Evolutionary conservation across 1,140 invertebrate species (phyloP).

Genomic region (Philopotamus ludificatus): DNA sequence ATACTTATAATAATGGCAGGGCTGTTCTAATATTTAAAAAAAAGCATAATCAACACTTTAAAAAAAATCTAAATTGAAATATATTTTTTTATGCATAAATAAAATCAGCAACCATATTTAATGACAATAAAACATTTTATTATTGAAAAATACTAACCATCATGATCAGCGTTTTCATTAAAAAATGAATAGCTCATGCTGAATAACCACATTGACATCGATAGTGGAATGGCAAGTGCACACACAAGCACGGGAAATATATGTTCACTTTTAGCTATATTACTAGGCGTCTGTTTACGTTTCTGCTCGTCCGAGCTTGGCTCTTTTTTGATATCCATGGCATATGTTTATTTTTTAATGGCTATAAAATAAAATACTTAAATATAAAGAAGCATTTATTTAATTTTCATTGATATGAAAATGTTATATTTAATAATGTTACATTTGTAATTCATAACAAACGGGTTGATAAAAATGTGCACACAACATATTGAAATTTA

Average conservation of each 20-base stretch:
- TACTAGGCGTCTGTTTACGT: background rate
- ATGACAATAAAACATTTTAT: constrained; percentile 8
- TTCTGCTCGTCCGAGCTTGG: background rate
- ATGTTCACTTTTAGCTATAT: constrained; percentile 44
- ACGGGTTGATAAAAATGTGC: too few species aligned
- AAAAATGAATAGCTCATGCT: constrained; percentile 67
- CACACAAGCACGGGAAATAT: constrained; percentile 64
- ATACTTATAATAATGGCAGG: too few species aligned
- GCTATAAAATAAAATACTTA: background rate
- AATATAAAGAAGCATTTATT: background rate
- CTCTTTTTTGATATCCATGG: background rate
- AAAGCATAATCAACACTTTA: too few species aligned
- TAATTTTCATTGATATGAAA: background rate
- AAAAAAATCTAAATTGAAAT: too few species aligned
- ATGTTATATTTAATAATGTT: background rate
- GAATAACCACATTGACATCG: constrained; percentile 70
- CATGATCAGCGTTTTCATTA: constrained; percentile 51
- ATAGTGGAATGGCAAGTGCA: constrained; percentile 67
- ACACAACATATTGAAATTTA: too few species aligned
- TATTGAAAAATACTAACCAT: constrained; percentile 54
- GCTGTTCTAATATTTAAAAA: too few species aligned
- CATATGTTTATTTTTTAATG: background rate
- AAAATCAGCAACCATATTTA: too few species aligned
- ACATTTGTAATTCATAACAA: too few species aligned
- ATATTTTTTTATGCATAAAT: too few species aligned